phyloP scores from a whole-genome alignment of 2,888 invertebrate species.

The Agrotis exclamationis region DNA sequence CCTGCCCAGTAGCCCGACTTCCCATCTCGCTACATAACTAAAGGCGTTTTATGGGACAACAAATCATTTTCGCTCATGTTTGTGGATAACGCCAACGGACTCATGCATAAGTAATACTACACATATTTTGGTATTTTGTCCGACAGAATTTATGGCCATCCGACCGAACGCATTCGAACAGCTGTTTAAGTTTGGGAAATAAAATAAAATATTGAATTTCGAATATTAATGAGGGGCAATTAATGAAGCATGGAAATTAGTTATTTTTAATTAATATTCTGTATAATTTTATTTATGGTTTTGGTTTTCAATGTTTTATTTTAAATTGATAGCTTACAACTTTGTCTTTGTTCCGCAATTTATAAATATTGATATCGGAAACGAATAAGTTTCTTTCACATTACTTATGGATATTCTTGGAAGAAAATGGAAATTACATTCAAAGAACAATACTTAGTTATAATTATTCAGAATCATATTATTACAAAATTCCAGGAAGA shows the following conservation, averaged over 20 bases:
- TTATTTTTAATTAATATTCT: constrained; percentile 52
- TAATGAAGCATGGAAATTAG: constrained; percentile 57
- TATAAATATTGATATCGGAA: neutral
- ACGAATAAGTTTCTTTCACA: neutral
- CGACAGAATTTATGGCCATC: constrained; percentile 65
- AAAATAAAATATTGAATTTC: constrained; percentile 60
- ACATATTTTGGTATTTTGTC: constrained; percentile 61
- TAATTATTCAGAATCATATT: too few relatives aligned
- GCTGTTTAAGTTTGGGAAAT: constrained; percentile 49
- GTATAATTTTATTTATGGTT: constrained; percentile 34
- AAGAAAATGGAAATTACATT: neutral
- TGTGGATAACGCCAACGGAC: constrained; percentile 65
- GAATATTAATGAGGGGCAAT: constrained; percentile 70
- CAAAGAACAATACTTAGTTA: too few relatives aligned
- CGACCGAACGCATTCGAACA: constrained; percentile 47
- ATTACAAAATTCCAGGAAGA: neutral
- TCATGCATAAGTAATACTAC: constrained; percentile 69
- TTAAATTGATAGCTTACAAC: neutral
- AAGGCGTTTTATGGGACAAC: constrained; percentile 75
- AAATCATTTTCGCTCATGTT: constrained; percentile 74
- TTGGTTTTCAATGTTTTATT: constrained; percentile 5
- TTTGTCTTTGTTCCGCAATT: neutral
- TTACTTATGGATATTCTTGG: neutral
- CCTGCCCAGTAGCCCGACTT: constrained; percentile 63
- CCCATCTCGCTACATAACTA: constrained; percentile 64